Evolutionary conservation across 2,888 invertebrate genomes (phyloP), one percentile per base, ranked within the genome.

Genomic region (Caenorhabditis sinica): DNA sequence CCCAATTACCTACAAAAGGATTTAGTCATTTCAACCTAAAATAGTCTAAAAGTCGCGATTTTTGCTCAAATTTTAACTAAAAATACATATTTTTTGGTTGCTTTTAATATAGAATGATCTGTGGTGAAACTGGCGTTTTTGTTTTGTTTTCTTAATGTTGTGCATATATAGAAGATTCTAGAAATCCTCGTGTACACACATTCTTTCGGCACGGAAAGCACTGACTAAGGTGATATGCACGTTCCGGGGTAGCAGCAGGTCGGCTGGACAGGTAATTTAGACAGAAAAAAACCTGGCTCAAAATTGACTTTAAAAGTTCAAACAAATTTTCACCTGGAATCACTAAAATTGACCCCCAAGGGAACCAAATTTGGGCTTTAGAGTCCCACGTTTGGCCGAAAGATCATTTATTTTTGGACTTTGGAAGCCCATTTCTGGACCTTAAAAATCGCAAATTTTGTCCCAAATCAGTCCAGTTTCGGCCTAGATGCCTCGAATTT

Each of bases 211-310:
- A 9, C 53, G 83, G 65, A 77, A 77, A 33, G 36, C 49, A 3
- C 30, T 83, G 5, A 68, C 79, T 23, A 83, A 79, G 60, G 83
- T 61, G 74, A 56, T 83, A 33, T 83, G 83, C 65, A 66, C 73
- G 25, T 79, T 83, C 28, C 25, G 56, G 23, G 72, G 76, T n/a
- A n/a, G n/a, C n/a, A 43, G 49, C 5, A 17, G 40, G 15, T 53
- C 68, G 36, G 69, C 56, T 49, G 74, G 74, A 65, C 74, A 79
- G 76, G 76, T 72, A 76, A 75, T 49, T 60, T 8, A 6, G 49
- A 30, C 13, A 4, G 63, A 25, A 23, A 23, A 28, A 63, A 40
- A 40, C 2, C 2, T n/a, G 45, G 61, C 15, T 25, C 13, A 56
- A 11, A 56, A 25, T 56, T 9, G 20, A 20, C n/a, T n/a, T n/a